Base-by-base conservation (phyloP, 2,888 invertebrate species). In the Asteroscopus sphinx region DNA sequence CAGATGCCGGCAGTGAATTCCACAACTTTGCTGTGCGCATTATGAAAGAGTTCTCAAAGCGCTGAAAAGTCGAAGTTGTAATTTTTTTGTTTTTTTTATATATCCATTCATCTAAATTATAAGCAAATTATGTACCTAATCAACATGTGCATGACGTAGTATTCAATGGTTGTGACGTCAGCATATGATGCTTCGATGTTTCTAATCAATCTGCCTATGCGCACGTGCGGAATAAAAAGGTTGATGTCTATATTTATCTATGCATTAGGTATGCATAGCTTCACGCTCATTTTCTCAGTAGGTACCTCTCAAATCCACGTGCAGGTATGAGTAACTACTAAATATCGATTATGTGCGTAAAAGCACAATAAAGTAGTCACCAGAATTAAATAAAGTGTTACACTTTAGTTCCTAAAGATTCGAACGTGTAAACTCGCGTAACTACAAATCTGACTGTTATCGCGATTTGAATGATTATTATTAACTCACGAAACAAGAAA, bases 221-320 rank as follows among this genome's bases (percentile, higher is more conserved):
- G 51, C 68, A 67, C 68, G 63, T 75, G 73, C 39, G 25, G 17
- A 46, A 44, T 51, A 48, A 54, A 63, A 35, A 52, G 55, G 51
- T 51, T 35, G 54, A 59, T 49, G 37, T 58, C 45, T 72, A 55
- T 67, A 66, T 74, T 72, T 66, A 71, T 49, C 48, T 61, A 45
- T 45, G 35, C 25, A 51, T 39, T 69, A 49, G 40, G 12, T 25
- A 39, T 40, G 56, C 66, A 65, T 47, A 37, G 28, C 44, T 67
- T 66, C 32, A 45, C 60, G 72, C 60, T 66, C 25, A 66, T 70
- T 67, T 58, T 33, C 58, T 53, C 16, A 36, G 32, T 68, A 41
- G 30, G 28, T 32, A 53, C 37, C 21, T 40, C 30, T 37, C 16
- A 30, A 28, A 37, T 36, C 25, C 70, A 60, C 70, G 70, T 70